Evolutionary conservation across 2,797 vertebrate species (phyloP).

Genomic region (Capromys pilorides): DNA sequence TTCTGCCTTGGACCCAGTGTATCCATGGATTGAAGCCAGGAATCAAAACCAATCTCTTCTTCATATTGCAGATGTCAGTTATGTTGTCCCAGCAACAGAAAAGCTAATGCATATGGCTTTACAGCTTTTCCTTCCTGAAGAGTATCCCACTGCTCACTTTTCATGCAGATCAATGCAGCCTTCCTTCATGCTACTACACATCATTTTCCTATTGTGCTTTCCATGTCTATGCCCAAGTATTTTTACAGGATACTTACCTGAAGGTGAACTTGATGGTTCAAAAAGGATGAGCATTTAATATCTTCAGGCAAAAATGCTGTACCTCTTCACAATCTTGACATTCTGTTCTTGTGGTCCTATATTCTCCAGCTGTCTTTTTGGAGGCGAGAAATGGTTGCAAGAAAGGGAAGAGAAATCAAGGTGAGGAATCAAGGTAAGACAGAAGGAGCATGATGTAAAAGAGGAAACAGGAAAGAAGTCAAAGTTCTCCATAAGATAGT

Average conservation of each 20-base stretch:
- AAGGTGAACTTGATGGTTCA: not conserved
- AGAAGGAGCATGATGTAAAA: not conserved
- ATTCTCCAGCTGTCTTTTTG: slow-evolving; percentile 15
- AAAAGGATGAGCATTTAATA: not conserved
- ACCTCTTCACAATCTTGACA: not conserved
- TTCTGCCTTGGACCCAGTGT: not conserved
- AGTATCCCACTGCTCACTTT: not conserved
- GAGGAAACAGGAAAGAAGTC: not conserved
- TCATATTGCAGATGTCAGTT: not conserved
- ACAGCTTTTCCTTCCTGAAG: not conserved
- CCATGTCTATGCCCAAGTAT: not conserved
- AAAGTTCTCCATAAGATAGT: not conserved
- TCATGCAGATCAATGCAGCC: not conserved
- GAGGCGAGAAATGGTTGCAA: not conserved
- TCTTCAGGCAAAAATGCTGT: not conserved
- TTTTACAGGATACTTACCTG: not conserved
- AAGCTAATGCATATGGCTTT: not conserved
- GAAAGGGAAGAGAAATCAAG: not conserved
- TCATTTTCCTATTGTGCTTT: not conserved
- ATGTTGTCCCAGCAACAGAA: not conserved
- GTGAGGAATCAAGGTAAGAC: not conserved
- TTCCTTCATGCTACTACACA: not conserved
- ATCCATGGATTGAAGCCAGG: not conserved
- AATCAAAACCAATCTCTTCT: not conserved
- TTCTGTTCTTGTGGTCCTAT: not conserved